Conservation (phyloP, 2,113 vertebrate species). For the Sturnus vulgaris region DNA sequence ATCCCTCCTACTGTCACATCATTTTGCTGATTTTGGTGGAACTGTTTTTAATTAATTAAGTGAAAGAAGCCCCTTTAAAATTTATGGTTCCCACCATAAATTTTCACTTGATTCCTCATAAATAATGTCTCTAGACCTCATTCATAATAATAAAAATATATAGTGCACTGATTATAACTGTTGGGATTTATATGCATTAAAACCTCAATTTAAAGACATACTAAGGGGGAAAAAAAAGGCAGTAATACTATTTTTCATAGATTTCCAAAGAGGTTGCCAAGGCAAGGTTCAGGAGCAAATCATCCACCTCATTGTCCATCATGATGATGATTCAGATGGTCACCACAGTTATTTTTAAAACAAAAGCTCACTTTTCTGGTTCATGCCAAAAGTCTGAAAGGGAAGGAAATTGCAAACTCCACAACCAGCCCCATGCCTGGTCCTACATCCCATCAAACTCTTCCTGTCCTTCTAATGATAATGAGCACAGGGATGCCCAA, state of each 20-base stretch:
- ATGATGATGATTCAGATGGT: not conserved
- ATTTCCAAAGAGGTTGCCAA: not conserved
- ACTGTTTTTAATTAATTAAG: not conserved
- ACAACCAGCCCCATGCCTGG: not conserved
- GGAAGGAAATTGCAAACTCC: not conserved
- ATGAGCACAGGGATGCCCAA: not conserved
- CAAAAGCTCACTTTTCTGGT: not conserved
- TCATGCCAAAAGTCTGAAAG: not conserved
- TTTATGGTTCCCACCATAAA: not conserved
- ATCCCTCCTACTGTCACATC: not conserved
- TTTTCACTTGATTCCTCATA: not conserved
- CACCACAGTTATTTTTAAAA: not conserved
- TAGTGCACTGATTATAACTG: not conserved
- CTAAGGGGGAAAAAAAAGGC: not conserved
- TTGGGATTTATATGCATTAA: not conserved
- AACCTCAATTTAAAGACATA: not conserved
- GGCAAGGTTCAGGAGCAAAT: not conserved
- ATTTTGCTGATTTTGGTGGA: not conserved
- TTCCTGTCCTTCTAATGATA: not conserved
- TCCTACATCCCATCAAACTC: not conserved
- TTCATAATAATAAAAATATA: not conserved
- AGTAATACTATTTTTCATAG: not conserved
- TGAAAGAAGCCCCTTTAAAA: not conserved
- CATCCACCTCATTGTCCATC: not conserved
- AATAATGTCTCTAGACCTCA: not conserved